Evolutionary conservation across 2,888 invertebrate species (phyloP).

Genomic region (Trisateles emortualis): DNA sequence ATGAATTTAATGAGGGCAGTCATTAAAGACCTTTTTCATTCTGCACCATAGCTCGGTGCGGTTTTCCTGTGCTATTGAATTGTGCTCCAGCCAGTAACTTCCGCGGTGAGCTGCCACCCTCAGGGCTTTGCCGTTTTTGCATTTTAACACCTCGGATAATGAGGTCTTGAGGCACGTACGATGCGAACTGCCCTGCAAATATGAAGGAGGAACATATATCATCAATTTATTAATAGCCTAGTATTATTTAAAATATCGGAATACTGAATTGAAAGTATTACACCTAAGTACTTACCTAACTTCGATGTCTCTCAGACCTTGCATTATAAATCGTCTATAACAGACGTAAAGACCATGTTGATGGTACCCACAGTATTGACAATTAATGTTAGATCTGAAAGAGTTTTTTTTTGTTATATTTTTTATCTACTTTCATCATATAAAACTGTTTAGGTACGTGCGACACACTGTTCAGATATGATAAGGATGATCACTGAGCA

Average conservation of each 20-base stretch:
- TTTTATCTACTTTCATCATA: too few relatives aligned
- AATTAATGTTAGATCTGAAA: too few relatives aligned
- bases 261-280: background rate
- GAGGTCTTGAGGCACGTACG: slow-evolving; percentile 66
- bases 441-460: too few relatives aligned
- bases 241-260: background rate
- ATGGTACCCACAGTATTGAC: too few relatives aligned
- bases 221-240: slow-evolving; percentile 29
- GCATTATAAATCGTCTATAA: too few relatives aligned
- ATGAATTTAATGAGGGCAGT: slow-evolving; percentile 70
- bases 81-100: slow-evolving; percentile 65
- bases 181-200: slow-evolving; percentile 44
- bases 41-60: slow-evolving; percentile 59
- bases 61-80: slow-evolving; percentile 74
- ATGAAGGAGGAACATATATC: slow-evolving; percentile 31
- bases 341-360: too few relatives aligned
- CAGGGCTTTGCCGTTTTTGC: slow-evolving; percentile 66
- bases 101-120: slow-evolving; percentile 65
- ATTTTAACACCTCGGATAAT: slow-evolving; percentile 75
- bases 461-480: too few relatives aligned
- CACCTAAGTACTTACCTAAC: too few relatives aligned
- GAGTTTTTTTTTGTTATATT: too few relatives aligned
- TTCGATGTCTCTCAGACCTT: too few relatives aligned
- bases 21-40: slow-evolving; percentile 72
- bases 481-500: too few relatives aligned